Base-by-base conservation (phyloP, 1,140 invertebrate genomes). In the Drosophila rufa region DNA sequence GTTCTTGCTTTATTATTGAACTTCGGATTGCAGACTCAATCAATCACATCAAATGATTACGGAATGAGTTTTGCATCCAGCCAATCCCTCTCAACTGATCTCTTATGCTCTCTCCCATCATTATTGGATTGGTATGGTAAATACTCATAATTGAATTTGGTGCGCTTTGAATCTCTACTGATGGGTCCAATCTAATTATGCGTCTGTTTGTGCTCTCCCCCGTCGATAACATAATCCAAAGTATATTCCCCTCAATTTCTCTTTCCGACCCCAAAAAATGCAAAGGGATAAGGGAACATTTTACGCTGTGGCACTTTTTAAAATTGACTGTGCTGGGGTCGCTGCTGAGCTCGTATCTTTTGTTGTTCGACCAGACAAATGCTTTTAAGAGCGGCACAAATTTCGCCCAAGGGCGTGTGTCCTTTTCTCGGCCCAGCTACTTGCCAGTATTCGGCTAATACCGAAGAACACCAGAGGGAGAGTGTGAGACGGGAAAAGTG, bases 331-430 rank as follows among this genome's bases (percentile, higher is more conserved):
- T 14, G 36, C 55, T 38, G 33, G 71, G 64, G 70, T 61, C 25
- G 79, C 66, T 38, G 36, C 12, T 11, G 56, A n/a, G 33, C 19
- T 65, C 43, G 17, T 55, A 59, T 70, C 51, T 66, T 71, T 71
- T 76, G 53, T 70, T 69, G 47, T 60, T 64, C 30, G 38, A 60
- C 57, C 65, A 77, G 84, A 83, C 73, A 89, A 89, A 89, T 89
- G 85, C 85, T 89, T 89, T 89, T 81, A 89, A 75, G 74, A 80
- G 68, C 77, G 61, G 30, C 68, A 58, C 76, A 61, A 77, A 79
- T 83, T 87, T 71, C 53, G 85, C 84, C 84, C 77, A 50, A 78
- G 85, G 80, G 74, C 81, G 75, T 75, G 80, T 83, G 84, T 89
- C 80, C 85, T 80, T 84, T 89, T 75, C 68, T 80, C 47, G 59